These are phyloP conservation scores for Chironomus tepperi DNA, from an alignment of 1,140 invertebrate genomes.

Conservation along the genomic window DNA sequence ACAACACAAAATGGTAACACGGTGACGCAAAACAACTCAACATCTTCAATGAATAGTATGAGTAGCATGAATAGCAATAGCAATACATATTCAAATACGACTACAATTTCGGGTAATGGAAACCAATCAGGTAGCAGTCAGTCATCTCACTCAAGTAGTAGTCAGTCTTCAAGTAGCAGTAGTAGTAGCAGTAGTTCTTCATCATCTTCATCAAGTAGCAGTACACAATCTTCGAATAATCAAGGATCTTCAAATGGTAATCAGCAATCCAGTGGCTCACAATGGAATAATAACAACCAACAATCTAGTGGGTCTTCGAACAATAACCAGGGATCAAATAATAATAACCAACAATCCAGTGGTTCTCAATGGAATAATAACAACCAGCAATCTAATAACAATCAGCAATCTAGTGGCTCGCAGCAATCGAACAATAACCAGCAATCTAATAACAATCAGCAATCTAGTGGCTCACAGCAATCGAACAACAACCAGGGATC, in stretches of 20 bases:
- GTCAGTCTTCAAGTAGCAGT: slow-evolving; percentile 32
- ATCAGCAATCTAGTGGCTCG: background rate
- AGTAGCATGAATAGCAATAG: slow-evolving; percentile 29
- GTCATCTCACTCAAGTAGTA: slow-evolving; percentile 31
- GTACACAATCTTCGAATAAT: background rate
- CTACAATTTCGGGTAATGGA: background rate
- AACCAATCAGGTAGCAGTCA: slow-evolving; percentile 29
- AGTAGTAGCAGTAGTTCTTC: background rate
- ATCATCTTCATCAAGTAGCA: background rate
- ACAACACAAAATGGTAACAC: slow-evolving; percentile 44
- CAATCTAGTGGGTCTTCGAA: slow-evolving; percentile 24
- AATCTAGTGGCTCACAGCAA: background rate
- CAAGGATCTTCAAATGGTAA: slow-evolving; percentile 26
- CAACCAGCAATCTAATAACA: slow-evolving; percentile 8
- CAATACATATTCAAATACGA: background rate
- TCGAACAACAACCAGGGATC: slow-evolving; percentile 26
- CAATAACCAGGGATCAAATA: slow-evolving; percentile 26
- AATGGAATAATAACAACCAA: background rate
- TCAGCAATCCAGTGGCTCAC: background rate
- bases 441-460: background rate
- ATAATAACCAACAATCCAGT: slow-evolving; percentile 22
- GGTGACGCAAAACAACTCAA: slow-evolving; percentile 39
- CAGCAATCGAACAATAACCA: slow-evolving; percentile 26
- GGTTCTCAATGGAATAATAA: background rate
- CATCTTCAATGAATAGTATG: slow-evolving; percentile 33